Conservation (phyloP, 2,797 vertebrate genomes). For the Odontamblyopus lacepedii region DNA sequence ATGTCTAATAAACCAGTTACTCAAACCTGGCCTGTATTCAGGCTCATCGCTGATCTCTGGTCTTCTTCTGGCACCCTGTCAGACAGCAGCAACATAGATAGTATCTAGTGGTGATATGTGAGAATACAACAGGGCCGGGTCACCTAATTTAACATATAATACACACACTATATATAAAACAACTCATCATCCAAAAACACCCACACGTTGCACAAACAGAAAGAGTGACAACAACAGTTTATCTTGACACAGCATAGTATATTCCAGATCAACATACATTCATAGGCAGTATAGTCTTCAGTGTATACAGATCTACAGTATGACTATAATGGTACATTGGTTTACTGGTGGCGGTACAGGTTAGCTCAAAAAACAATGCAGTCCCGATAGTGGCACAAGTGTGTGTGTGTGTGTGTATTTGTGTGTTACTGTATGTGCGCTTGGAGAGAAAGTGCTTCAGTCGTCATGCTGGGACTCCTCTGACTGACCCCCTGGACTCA, state of each 20-base stretch:
- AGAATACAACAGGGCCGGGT: too few species aligned
- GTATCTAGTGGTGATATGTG: too few species aligned
- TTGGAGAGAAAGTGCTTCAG: slow-evolving; percentile 82
- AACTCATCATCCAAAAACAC: too few species aligned
- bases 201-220: slow-evolving; percentile 29
- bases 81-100: too few species aligned
- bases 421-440: slow-evolving; percentile 71
- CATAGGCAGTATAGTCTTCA: slow-evolving; percentile 84
- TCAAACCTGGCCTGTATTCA: too few species aligned
- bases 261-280: slow-evolving; percentile 83
- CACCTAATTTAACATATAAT: too few species aligned
- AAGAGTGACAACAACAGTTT: slow-evolving; percentile 45
- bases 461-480: slow-evolving; percentile 68
- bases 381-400: slow-evolving; percentile 69
- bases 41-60: too few species aligned
- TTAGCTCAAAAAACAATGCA: slow-evolving; percentile 62
- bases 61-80: too few species aligned
- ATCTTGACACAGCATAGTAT: slow-evolving; percentile 78
- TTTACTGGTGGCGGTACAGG: slow-evolving; percentile 67
- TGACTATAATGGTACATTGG: slow-evolving; percentile 74
- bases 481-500: slow-evolving; percentile 52
- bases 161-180: too few species aligned
- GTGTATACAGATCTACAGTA: slow-evolving; percentile 82
- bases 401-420: slow-evolving; percentile 27
- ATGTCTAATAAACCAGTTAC: too few species aligned